Percentiles rank a stretch among this genome's conserved stretches.
Evolutionary conservation across 2,113 vertebrate genomes (phyloP).

Genomic region (Jaculus jaculus): DNA sequence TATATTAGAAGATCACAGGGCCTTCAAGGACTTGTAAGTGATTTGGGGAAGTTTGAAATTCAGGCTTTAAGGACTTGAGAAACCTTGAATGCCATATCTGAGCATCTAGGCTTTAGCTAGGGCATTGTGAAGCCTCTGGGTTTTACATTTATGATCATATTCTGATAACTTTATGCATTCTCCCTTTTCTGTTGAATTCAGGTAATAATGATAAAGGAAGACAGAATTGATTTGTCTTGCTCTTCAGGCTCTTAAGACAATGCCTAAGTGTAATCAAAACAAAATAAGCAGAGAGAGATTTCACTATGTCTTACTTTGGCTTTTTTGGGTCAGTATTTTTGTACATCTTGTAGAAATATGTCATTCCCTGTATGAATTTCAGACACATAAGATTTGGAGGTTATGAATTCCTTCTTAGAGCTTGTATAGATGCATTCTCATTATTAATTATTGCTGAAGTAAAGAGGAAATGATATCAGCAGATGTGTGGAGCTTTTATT

Average conservation of each 20-base stretch:
- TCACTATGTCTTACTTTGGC: neutral
- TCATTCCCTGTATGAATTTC: conserved; percentile 65
- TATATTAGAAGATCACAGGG: neutral
- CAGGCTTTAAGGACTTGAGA: neutral
- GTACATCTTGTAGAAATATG: conserved; percentile 48
- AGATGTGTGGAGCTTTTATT: conserved; percentile 84
- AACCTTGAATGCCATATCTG: neutral
- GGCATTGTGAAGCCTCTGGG: neutral
- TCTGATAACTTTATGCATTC: neutral
- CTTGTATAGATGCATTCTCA: conserved; percentile 78
- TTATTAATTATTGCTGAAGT: conserved; percentile 83
- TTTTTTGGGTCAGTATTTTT: conserved; percentile 32
- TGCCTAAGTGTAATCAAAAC: neutral
- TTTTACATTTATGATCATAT: neutral
- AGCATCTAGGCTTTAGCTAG: neutral
- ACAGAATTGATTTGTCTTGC: neutral
- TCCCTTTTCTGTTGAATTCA: neutral
- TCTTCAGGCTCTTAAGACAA: neutral
- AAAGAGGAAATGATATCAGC: conserved; percentile 87
- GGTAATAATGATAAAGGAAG: neutral
- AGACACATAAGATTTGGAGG: conserved; percentile 13
- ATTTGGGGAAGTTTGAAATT: neutral
- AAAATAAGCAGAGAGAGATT: neutral
- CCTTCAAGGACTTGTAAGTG: neutral
- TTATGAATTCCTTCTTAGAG: conserved; percentile 79